A percentile compares a stretch with the other conserved stretches of the same genome.
Conservation (phyloP, 2,113 vertebrate species). For the Festucalex cinctus region DNA sequence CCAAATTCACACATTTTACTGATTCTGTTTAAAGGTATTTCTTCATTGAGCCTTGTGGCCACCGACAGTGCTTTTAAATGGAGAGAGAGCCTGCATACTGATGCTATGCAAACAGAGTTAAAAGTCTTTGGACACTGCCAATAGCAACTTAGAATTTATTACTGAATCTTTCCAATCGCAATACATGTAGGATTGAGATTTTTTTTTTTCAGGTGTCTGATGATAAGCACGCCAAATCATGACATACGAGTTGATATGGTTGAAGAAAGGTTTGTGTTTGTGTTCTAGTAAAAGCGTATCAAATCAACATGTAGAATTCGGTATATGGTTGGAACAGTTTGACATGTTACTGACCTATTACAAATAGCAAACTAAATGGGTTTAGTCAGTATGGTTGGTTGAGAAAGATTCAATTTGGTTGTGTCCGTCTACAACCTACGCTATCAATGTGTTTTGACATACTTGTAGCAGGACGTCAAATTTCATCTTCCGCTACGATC, state of each 20-base stretch:
- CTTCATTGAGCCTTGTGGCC: neutral
- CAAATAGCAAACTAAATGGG: no score
- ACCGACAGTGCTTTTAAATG: neutral
- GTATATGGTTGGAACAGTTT: no score
- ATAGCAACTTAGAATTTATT: neutral
- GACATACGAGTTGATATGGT: neutral
- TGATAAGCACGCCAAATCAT: neutral
- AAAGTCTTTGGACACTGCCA: neutral
- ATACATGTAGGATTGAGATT: neutral
- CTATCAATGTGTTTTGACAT: neutral
- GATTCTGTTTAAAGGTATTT: neutral
- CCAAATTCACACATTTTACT: conserved; percentile 33
- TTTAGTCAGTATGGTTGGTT: no score
- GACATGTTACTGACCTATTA: no score
- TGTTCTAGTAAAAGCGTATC: neutral
- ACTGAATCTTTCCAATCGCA: neutral
- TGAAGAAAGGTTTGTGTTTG: neutral
- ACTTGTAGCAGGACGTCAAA: neutral
- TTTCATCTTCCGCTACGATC: neutral
- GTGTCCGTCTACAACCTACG: no score
- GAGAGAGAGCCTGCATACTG: neutral
- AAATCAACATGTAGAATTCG: no score
- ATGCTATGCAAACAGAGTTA: neutral
- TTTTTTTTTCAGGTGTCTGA: no score
- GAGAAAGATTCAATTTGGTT: no score